A percentile compares a stretch with the other conserved stretches of the same genome.
phyloP scores from a whole-genome alignment of 2,888 invertebrate species.

The Monochamus alternatus region DNA sequence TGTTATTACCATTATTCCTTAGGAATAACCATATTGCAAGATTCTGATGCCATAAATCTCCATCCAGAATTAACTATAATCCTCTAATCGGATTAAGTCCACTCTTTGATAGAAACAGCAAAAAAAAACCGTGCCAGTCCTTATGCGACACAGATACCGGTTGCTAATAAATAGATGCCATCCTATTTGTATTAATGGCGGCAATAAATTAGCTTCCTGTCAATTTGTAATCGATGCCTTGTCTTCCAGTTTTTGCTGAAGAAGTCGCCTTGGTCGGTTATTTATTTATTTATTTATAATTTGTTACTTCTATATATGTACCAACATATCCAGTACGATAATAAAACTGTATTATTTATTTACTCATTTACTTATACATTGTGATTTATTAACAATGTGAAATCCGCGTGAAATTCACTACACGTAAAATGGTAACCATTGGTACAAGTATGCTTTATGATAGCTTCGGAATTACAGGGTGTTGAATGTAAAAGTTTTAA shows the following conservation, averaged over 20 bases:
- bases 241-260: conserved; percentile 17
- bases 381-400: no score
- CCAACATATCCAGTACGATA: neutral
- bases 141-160: conserved; percentile 21
- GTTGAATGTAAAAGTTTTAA: no score
- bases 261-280: conserved; percentile 5
- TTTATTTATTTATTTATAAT: conserved; percentile 24
- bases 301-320: conserved; percentile 16
- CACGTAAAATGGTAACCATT: no score
- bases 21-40: conserved; percentile 14
- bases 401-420: no score
- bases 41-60: conserved; percentile 22
- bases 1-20: conserved; percentile 23
- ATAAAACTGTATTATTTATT: no score
- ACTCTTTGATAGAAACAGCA: conserved; percentile 9
- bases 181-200: conserved; percentile 2
- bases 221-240: conserved; percentile 24
- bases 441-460: no score
- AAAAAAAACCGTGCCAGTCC: conserved; percentile 18
- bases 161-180: conserved; percentile 18
- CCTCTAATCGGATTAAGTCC: conserved; percentile 27
- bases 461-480: no score
- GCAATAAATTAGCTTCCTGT: conserved; percentile 19
- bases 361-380: no score
- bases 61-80: conserved; percentile 10